phyloP scores from a whole-genome alignment of 1,140 invertebrate species.

The Camponotus vicinus region DNA sequence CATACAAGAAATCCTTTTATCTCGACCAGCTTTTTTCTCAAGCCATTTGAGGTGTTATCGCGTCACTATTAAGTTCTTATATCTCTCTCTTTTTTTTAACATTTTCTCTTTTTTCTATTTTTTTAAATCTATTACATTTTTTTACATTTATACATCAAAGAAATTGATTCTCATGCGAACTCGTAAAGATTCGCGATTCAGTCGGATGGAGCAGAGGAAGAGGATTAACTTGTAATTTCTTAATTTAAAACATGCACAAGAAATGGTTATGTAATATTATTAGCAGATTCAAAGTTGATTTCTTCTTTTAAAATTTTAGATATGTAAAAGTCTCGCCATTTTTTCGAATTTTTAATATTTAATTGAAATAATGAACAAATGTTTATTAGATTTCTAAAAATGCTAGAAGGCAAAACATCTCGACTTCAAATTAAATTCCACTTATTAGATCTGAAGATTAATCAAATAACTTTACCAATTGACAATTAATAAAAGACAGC shows the following conservation, averaged over 20 bases:
- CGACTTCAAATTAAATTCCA: too few relatives aligned
- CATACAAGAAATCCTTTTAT: slow-evolving; percentile 7
- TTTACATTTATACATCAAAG: neutral
- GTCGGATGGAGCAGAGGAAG: neutral
- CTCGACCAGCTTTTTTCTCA: slow-evolving; percentile 14
- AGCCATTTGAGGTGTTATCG: slow-evolving; percentile 1
- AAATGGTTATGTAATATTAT: neutral
- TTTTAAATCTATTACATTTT: neutral
- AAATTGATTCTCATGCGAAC: neutral
- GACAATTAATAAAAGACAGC: slow-evolving; percentile 13
- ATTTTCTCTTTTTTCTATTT: too few relatives aligned
- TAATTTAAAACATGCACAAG: neutral
- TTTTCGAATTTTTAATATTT: neutral
- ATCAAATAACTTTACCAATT: neutral
- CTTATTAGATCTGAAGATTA: too few relatives aligned
- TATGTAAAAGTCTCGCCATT: neutral
- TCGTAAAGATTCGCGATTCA: neutral
- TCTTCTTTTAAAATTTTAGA: neutral
- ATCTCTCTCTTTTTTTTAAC: neutral
- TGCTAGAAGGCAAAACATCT: too few relatives aligned
- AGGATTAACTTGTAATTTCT: too few relatives aligned
- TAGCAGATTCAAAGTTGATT: neutral
- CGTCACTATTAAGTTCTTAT: slow-evolving; percentile 23
- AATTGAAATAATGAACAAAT: too few relatives aligned
- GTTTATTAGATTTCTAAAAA: too few relatives aligned